Evolutionary conservation across 2,888 invertebrate species (phyloP).

Genomic region (Helleia helle): DNA sequence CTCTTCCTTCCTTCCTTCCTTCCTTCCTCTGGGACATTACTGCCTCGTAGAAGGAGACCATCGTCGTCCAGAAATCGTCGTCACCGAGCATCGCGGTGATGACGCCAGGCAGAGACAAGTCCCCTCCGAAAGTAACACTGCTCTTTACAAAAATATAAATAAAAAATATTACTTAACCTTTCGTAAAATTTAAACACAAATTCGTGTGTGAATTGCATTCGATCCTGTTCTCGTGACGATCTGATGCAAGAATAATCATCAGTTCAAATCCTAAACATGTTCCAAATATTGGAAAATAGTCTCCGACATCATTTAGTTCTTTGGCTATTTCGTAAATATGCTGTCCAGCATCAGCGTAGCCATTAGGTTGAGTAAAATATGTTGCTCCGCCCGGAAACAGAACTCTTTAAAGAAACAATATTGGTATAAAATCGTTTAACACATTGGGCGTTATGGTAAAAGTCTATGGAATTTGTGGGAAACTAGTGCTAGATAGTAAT

Average conservation of each 20-base stretch:
- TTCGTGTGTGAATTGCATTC: slow-evolving; percentile 77
- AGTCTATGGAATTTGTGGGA: no score
- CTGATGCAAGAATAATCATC: slow-evolving; percentile 76
- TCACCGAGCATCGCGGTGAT: no score
- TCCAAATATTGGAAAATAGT: slow-evolving; percentile 90
- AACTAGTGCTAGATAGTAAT: no score
- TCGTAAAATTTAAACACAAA: slow-evolving; percentile 78
- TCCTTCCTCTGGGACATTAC: no score
- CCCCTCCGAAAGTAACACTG: no score
- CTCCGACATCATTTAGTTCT: slow-evolving; percentile 78
- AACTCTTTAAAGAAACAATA: slow-evolving; percentile 68
- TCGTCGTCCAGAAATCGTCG: no score
- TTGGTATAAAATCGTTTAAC: slow-evolving; percentile 3
- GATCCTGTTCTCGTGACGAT: slow-evolving; percentile 73
- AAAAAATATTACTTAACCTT: slow-evolving; percentile 56
- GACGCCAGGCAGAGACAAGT: no score
- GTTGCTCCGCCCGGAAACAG: slow-evolving; percentile 88
- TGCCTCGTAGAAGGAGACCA: no score
- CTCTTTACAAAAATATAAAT: no score
- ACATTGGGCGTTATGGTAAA: no score
- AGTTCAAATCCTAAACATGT: slow-evolving; percentile 93
- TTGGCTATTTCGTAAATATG: slow-evolving; percentile 79
- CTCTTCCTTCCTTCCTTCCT: no score
- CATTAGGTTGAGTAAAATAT: slow-evolving; percentile 78
- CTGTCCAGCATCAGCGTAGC: slow-evolving; percentile 84